Conservation (phyloP, 2,888 invertebrate genomes). For the Clistopyga incitator region DNA sequence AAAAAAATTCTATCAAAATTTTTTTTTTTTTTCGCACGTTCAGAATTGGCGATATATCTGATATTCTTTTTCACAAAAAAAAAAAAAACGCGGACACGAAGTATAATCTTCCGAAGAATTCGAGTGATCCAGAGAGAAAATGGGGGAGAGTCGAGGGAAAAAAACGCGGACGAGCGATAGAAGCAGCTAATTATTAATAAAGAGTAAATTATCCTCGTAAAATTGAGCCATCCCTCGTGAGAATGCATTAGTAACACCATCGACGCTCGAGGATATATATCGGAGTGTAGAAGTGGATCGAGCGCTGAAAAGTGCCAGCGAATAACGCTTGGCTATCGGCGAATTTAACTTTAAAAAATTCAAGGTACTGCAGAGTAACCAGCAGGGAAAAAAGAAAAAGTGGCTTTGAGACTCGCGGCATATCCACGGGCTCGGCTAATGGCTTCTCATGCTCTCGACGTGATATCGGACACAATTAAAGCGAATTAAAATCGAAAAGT, state of each 20-base stretch:
- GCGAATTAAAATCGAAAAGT: conserved; percentile 50
- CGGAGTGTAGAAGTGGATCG: conserved; percentile 19
- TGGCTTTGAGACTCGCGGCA: conserved; percentile 43
- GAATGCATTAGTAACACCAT: conserved; percentile 55
- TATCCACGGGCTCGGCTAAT: conserved; percentile 43
- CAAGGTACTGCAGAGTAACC: conserved; percentile 45
- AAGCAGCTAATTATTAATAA: conserved; percentile 56
- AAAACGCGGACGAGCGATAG: conserved; percentile 28
- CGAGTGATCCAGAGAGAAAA: conserved; percentile 10
- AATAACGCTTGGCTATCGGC: conserved; percentile 50
- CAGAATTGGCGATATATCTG: background rate
- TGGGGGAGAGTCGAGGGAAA: background rate
- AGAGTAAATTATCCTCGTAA: conserved; percentile 63
- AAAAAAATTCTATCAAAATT: too few relatives aligned
- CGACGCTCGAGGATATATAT: conserved; percentile 15
- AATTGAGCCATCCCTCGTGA: conserved; percentile 41
- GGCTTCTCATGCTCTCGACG: conserved; percentile 47
- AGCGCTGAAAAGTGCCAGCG: conserved; percentile 35
- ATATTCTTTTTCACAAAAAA: background rate
- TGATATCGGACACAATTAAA: conserved; percentile 54
- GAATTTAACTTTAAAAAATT: conserved; percentile 61
- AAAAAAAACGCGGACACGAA: background rate
- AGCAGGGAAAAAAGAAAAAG: conserved; percentile 26
- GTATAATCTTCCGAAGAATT: conserved; percentile 11
- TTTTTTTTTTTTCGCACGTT: background rate